A percentile compares a stretch with the other conserved stretches of the same genome.
Evolutionary conservation across 1,140 invertebrate genomes (phyloP).

Genomic region (Maniola jurtina): DNA sequence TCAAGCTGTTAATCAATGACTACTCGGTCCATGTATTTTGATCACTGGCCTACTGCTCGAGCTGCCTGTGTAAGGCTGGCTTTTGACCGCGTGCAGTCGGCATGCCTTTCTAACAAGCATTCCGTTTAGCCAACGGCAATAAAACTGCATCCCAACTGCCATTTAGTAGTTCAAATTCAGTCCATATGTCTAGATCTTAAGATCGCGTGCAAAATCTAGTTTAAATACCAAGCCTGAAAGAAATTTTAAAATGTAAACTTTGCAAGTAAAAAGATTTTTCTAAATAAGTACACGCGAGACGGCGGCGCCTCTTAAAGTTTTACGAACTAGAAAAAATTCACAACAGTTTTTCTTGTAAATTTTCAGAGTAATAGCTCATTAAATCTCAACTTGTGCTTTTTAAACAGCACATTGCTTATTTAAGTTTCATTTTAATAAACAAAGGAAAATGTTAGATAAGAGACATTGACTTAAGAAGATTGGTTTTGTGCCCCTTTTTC

Average conservation of each 20-base stretch:
- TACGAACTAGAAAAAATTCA: neutral
- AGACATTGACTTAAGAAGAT: conserved; percentile 6
- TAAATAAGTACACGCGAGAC: neutral
- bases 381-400: conserved; percentile 8
- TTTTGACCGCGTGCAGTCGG: too few species aligned
- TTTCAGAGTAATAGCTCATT: conserved; percentile 5
- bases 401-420: conserved; percentile 1
- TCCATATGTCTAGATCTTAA: too few species aligned
- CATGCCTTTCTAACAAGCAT: too few species aligned
- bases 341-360: neutral
- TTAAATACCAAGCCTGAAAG: too few species aligned
- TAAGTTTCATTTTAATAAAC: conserved; percentile 6
- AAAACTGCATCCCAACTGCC: too few species aligned
- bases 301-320: neutral
- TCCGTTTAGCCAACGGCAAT: too few species aligned
- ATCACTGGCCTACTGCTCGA: too few species aligned
- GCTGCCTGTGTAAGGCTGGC: too few species aligned
- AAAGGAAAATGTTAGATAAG: conserved; percentile 3
- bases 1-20: too few species aligned
- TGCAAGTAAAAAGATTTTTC: neutral
- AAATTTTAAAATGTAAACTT: neutral
- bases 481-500: conserved; percentile 4
- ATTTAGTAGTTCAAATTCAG: too few species aligned
- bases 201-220: too few species aligned
- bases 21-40: too few species aligned